These are phyloP conservation scores for Chaetophractus vellerosus DNA, from an alignment of 2,797 vertebrate species.

Conservation along the genomic window DNA sequence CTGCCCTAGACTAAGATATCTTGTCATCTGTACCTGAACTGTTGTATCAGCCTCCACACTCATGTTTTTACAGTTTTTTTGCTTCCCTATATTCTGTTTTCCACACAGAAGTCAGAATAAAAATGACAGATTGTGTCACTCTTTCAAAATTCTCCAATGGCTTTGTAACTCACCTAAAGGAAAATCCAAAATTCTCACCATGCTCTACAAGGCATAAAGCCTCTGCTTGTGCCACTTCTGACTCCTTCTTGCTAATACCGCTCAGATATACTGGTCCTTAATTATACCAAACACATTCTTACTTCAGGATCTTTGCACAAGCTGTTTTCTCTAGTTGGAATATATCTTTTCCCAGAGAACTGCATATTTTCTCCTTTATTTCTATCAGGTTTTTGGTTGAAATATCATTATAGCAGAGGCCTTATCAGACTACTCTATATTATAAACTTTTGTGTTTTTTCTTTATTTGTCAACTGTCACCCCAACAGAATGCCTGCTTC, in stretches of 20 bases:
- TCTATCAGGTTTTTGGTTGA: slow-evolving; percentile 33
- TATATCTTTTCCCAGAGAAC: not conserved
- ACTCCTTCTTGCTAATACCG: not conserved
- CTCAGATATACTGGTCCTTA: not conserved
- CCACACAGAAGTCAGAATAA: not conserved
- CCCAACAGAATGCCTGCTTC: not conserved
- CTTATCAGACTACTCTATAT: not conserved
- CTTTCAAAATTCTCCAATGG: not conserved
- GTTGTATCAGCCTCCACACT: not conserved
- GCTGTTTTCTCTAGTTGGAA: not conserved
- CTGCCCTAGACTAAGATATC: not conserved
- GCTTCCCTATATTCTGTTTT: not conserved
- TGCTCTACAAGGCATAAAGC: not conserved
- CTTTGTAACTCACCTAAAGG: not conserved
- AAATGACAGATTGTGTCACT: not conserved
- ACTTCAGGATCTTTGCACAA: not conserved
- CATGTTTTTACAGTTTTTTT: not conserved
- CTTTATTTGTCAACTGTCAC: not conserved
- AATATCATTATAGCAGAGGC: not conserved
- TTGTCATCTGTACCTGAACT: not conserved
- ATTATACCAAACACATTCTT: not conserved
- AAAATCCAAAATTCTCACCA: slow-evolving; percentile 4
- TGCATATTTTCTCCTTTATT: not conserved
- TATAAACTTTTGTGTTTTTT: not conserved
- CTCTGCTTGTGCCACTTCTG: not conserved